Conservation (phyloP, 2,113 vertebrate genomes). For the Panthera leo region DNA sequence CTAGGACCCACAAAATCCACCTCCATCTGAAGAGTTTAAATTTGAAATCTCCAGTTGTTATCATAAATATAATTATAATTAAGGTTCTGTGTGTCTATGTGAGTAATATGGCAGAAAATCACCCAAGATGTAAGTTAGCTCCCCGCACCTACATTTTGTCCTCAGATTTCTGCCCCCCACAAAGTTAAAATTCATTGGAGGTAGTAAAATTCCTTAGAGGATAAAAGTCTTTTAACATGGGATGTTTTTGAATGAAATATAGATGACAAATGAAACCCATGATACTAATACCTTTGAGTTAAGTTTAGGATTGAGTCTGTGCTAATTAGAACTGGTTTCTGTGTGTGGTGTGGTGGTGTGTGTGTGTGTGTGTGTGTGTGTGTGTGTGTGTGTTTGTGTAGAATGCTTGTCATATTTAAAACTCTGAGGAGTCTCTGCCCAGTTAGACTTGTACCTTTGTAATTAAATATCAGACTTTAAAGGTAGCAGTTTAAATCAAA, state of each 20-base stretch:
- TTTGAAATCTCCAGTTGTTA: neutral
- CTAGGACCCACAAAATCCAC: neutral
- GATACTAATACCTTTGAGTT: neutral
- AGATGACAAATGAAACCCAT: neutral
- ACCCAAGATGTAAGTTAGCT: rapidly evolving
- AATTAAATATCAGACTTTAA: neutral
- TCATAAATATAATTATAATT: neutral
- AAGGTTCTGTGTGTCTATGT: neutral
- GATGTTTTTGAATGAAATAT: neutral
- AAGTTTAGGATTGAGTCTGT: neutral
- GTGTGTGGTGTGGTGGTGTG: rapidly evolving
- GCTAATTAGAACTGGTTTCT: neutral
- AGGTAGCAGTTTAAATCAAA: neutral
- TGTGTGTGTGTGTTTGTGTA: rapidly evolving
- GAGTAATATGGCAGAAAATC: neutral
- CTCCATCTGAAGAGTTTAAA: no score
- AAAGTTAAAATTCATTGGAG: neutral
- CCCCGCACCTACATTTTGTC: no score
- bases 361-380: rapidly evolving
- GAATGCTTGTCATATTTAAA: neutral
- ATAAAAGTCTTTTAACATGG: neutral
- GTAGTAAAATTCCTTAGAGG: neutral
- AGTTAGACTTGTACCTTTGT: neutral
- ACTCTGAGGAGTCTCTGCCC: neutral
- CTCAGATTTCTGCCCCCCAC: neutral